phyloP scores from a whole-genome alignment of 2,888 invertebrate genomes.

The Leucania comma region DNA sequence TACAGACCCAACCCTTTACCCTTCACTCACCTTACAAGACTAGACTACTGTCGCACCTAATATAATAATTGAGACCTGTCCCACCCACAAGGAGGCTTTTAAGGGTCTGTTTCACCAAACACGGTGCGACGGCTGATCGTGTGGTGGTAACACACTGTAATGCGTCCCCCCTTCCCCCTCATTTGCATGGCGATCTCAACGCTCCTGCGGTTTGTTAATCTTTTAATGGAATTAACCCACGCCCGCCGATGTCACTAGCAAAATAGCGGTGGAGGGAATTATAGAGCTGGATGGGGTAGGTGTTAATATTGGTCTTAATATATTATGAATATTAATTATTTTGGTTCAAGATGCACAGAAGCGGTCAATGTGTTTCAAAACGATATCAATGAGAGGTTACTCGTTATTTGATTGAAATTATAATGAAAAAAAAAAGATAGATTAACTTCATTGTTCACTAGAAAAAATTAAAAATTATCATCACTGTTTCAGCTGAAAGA shows the following conservation, averaged over 20 bases:
- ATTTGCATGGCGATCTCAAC: conserved; percentile 75
- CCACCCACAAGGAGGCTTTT: conserved; percentile 35
- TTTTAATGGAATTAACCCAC: conserved; percentile 88
- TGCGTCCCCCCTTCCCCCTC: conserved; percentile 42
- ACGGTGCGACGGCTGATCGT: conserved; percentile 32
- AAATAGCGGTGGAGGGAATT: conserved; percentile 71
- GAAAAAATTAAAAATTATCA: no score
- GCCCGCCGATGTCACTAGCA: conserved; percentile 81
- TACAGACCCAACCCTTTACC: background rate
- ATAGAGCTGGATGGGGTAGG: conserved; percentile 61
- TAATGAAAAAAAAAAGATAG: no score
- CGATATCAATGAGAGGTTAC: no score
- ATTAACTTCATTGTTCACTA: no score
- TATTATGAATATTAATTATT: background rate
- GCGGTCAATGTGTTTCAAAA: no score
- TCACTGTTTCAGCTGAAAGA: no score
- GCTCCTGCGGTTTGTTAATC: conserved; percentile 85
- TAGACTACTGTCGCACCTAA: conserved; percentile 15
- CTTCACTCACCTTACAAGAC: background rate
- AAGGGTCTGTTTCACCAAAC: conserved; percentile 37
- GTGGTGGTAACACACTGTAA: conserved; percentile 51
- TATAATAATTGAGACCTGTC: conserved; percentile 27
- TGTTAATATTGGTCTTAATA: background rate
- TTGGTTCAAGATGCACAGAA: no score
- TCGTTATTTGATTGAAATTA: no score